Evolutionary conservation across 2,888 invertebrate genomes (phyloP).

Genomic region (Oligia latruncula): DNA sequence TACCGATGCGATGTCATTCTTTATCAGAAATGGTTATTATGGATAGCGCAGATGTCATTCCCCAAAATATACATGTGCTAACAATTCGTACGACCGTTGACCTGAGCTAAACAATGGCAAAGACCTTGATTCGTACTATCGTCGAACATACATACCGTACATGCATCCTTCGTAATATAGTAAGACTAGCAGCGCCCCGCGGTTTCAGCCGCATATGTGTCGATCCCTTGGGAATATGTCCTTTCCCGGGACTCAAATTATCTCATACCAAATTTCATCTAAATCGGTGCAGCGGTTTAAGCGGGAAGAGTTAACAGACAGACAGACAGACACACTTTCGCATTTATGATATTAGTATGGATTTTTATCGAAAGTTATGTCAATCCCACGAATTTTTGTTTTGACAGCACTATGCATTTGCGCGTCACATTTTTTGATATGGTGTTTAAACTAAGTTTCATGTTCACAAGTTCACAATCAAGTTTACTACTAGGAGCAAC

Average conservation of each 20-base stretch:
- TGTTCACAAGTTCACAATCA: not conserved
- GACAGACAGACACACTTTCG: too few relatives aligned
- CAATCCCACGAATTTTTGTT: not conserved
- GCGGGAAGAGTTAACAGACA: too few relatives aligned
- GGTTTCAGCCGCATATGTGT: too few relatives aligned
- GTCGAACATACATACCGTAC: not conserved
- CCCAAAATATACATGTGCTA: constrained; percentile 55
- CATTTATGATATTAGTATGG: too few relatives aligned
- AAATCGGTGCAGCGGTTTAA: too few relatives aligned
- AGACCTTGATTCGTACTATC: constrained; percentile 53
- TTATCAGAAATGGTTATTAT: constrained; percentile 42
- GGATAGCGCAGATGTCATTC: constrained; percentile 52
- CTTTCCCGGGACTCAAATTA: too few relatives aligned
- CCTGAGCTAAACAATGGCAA: constrained; percentile 51
- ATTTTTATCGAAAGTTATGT: constrained; percentile 7
- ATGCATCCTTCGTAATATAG: constrained; percentile 15
- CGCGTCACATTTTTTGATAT: not conserved
- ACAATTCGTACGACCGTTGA: constrained; percentile 51
- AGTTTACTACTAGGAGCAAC: not conserved
- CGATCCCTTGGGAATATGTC: too few relatives aligned
- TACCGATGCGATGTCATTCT: constrained; percentile 23
- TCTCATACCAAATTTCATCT: too few relatives aligned
- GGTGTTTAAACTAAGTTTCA: not conserved
- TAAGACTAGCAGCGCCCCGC: constrained; percentile 1
- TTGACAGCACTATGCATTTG: constrained; percentile 3